Base-by-base conservation (phyloP, 2,113 vertebrate genomes). In the Megaceryle maxima region DNA sequence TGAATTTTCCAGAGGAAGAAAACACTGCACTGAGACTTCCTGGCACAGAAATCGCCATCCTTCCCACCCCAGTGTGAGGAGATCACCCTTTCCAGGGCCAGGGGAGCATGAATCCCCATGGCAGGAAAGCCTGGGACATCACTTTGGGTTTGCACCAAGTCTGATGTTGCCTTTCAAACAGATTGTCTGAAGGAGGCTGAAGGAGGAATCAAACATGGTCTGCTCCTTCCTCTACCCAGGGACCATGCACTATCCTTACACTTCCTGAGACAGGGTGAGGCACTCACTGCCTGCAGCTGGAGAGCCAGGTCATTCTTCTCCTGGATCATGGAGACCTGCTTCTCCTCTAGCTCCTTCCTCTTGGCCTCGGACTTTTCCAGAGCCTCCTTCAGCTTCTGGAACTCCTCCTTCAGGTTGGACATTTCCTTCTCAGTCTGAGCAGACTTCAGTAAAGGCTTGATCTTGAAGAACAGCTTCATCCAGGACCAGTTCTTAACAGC, bases 381-480 rank as follows among this genome's bases (percentile, higher is more conserved):
- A 15, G 99, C 98, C 75, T 99, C 99, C 73, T 99, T 99, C 68
- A 99, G 96, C 72, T 98, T 98, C 92, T 98, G 97, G 69, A 99
- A 96, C 96, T 99, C 99, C 31, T 99, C 99, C 94, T 99, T 98
- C 81, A 99, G 96, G 67, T 81, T 96, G 0, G 97, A 96, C 97
- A 99, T 97, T 96, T 99, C 99, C 90, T 99, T 99, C 95, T 99
- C 99, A 0, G 98, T 99, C 97, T 99, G 98, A 1, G 99, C 99
- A 2, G 99, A 99, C 94, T 98, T 99, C 90, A 99, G 97, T 33
- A 99, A 95, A 3, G 99, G 99, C 86, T 99, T 99, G 97, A 99
- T 99, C 97, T 99, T 99, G 95, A 99, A 99, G 97, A 99, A 99
- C 35, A 99, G 98, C 91, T 99, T 99, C 99, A 99, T 99, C 99